phyloP scores from a whole-genome alignment of 2,888 invertebrate species.

The Spisula solida region DNA sequence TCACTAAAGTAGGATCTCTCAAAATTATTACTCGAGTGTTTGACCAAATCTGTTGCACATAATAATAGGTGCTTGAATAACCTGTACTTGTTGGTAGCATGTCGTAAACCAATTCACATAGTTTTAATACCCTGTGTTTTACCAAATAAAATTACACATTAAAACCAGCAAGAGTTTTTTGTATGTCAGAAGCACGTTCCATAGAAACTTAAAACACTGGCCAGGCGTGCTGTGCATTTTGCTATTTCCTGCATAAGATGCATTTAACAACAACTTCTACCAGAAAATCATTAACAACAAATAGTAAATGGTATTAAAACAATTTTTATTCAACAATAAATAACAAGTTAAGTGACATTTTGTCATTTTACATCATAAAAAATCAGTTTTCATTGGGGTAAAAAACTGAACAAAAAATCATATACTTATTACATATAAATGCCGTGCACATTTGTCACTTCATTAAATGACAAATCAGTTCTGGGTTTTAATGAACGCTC shows the following conservation, averaged over 20 bases:
- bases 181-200: too few species aligned
- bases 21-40: too few species aligned
- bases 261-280: neutral
- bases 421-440: constrained; percentile 27
- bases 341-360: constrained; percentile 23
- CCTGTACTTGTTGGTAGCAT: too few species aligned
- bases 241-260: neutral
- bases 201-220: neutral
- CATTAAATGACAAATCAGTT: constrained; percentile 11
- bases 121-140: too few species aligned
- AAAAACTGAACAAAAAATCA: constrained; percentile 26
- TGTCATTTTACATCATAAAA: constrained; percentile 15
- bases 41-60: too few species aligned
- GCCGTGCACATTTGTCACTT: neutral
- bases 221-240: neutral
- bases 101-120: too few species aligned
- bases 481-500: neutral
- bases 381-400: neutral
- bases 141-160: too few species aligned
- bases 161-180: too few species aligned
- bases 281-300: constrained; percentile 17
- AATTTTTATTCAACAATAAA: constrained; percentile 27
- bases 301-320: constrained; percentile 17
- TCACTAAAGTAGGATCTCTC: too few species aligned
- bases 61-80: too few species aligned